Base-by-base conservation (phyloP, 2,113 vertebrate species). In the Aepyceros melampus region DNA sequence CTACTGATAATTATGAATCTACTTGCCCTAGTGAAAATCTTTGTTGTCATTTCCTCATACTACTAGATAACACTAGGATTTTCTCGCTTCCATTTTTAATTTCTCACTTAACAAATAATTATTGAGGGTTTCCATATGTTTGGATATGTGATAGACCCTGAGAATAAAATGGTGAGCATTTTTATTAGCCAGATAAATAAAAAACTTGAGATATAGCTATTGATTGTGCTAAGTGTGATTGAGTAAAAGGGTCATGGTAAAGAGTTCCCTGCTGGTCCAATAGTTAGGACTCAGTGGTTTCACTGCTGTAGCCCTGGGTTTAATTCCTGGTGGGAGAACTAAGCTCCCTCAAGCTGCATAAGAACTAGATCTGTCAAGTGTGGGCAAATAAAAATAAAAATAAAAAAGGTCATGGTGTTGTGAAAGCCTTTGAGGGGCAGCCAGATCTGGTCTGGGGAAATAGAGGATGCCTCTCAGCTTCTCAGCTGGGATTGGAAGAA, bases 1-100 rank as follows among this genome's bases (percentile, higher is more conserved):
- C 83, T 85, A 19, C n/a, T 95, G 91, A 89, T 97, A 94, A 47
- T 93, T 93, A 74, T 82, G n/a, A 95, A 40, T 96, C 76, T 91
- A 7, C 56, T 78, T 97, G 53, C 33, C 31, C 86, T 91, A 55
- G 17, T 95, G 12, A 95, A 93, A 96, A 95, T 88, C 15, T n/a
- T 95, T 87, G 5, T 86, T 95, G 43, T 25, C 33, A 58, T 97
- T 87, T 74, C 29, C 31, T n/a, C 17, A 53, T 0, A 88, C 36
- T 12, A 83, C 7, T 71, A 85, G 51, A 53, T 93, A 15, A 96
- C 1, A 17, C 27, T 71, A 85, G 33, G 3, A 86, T 89, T 89
- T 95, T 82, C 27, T 71, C 9, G 25, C 43, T 92, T 95, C 93
- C 56, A 13, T 94, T 79, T 90, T 89, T 56, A 79, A 40, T 23